Conservation (phyloP, 2,113 vertebrate species). For the Rhea americana region DNA sequence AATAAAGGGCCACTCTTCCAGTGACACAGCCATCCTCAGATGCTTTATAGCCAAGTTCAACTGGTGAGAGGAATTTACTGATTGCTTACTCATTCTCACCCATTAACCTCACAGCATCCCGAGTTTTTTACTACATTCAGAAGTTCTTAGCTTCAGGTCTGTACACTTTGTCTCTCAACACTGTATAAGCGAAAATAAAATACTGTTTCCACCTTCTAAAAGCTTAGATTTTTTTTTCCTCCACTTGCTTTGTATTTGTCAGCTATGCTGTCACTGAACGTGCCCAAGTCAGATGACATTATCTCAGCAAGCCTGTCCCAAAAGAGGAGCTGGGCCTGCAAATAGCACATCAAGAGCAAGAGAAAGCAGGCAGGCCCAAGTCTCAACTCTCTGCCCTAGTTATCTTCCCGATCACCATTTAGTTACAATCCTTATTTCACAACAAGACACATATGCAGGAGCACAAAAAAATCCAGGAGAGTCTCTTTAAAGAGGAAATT, state of each 20-base stretch:
- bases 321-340: neutral
- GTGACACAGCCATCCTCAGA: neutral
- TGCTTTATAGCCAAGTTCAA: neutral
- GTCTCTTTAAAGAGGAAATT: neutral
- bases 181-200: neutral
- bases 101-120: neutral
- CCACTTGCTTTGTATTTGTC: neutral
- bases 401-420: neutral
- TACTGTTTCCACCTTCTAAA: accelerated
- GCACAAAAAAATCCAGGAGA: neutral
- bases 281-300: neutral
- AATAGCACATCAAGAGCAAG: neutral
- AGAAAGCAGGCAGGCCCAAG: neutral
- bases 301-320: neutral
- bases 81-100: neutral
- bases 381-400: neutral
- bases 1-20: neutral
- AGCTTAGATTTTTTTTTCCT: neutral
- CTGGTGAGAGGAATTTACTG: accelerated
- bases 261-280: neutral
- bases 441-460: neutral
- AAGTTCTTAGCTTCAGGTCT: neutral
- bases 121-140: neutral
- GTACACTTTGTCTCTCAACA: neutral
- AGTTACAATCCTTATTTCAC: neutral